phyloP scores from a whole-genome alignment of 2,888 invertebrate species.

The Temnothorax rugatulus region DNA sequence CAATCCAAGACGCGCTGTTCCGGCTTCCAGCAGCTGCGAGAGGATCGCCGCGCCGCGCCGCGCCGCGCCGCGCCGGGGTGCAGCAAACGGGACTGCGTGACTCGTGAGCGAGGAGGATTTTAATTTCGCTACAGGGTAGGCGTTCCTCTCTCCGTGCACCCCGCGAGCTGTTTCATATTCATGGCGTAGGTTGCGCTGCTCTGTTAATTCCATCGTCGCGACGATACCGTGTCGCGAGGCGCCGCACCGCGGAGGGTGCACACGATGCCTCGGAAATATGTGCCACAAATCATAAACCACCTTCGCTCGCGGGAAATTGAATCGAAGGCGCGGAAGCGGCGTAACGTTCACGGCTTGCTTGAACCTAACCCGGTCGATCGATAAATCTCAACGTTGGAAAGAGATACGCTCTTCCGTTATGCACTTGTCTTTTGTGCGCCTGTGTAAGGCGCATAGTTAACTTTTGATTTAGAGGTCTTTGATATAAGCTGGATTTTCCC shows the following conservation, averaged over 20 bases:
- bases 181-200: slow-evolving; percentile 71
- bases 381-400: slow-evolving; percentile 41
- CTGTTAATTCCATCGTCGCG: slow-evolving; percentile 77
- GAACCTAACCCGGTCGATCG: slow-evolving; percentile 45
- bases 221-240: slow-evolving; percentile 59
- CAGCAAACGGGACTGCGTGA: neutral
- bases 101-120: slow-evolving; percentile 63
- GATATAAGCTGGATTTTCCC: slow-evolving; percentile 28
- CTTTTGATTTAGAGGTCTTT: slow-evolving; percentile 43
- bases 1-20: slow-evolving; percentile 24
- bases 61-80: too few relatives aligned
- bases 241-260: neutral
- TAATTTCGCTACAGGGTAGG: slow-evolving; percentile 64
- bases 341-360: slow-evolving; percentile 31
- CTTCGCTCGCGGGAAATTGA: slow-evolving; percentile 52
- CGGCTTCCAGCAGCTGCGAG: neutral
- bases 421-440: slow-evolving; percentile 39
- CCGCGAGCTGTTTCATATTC: slow-evolving; percentile 75
- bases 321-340: slow-evolving; percentile 53
- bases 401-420: slow-evolving; percentile 47
- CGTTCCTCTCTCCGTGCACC: neutral
- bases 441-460: slow-evolving; percentile 13
- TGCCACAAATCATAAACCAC: slow-evolving; percentile 58
- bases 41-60: neutral
- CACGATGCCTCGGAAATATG: slow-evolving; percentile 56